These are phyloP conservation scores for Tillus elongatus DNA, from an alignment of 2,888 invertebrate species.

Conservation along the genomic window DNA sequence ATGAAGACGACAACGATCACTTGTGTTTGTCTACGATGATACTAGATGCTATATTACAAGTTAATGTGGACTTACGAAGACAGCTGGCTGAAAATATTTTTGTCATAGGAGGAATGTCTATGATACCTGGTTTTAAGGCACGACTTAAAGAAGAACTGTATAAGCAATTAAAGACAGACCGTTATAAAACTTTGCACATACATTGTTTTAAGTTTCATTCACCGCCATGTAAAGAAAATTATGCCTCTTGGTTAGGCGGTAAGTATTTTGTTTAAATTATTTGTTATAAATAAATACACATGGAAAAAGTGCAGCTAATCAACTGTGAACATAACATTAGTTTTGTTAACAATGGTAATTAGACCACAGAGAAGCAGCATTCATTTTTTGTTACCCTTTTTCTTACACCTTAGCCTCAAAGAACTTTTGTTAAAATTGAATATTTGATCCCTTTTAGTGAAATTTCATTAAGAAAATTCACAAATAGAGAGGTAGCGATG, in stretches of 20 bases:
- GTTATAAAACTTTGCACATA: constrained; percentile 53
- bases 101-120: constrained; percentile 77
- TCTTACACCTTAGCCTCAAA: too few relatives aligned
- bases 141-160: constrained; percentile 72
- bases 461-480: too few relatives aligned
- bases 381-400: too few relatives aligned
- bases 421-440: too few relatives aligned
- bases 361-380: too few relatives aligned
- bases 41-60: constrained; percentile 70
- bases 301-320: too few relatives aligned
- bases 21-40: constrained; percentile 77
- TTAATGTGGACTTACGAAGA: constrained; percentile 73
- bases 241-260: constrained; percentile 81
- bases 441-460: too few relatives aligned
- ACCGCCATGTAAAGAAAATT: constrained; percentile 72
- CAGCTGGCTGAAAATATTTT: constrained; percentile 75
- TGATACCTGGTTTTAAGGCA: constrained; percentile 73
- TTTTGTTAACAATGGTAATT: too few relatives aligned
- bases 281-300: too few relatives aligned
- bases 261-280: too few relatives aligned
- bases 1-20: constrained; percentile 75
- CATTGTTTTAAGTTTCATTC: constrained; percentile 70
- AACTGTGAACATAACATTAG: too few relatives aligned
- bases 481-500: too few relatives aligned
- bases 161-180: constrained; percentile 52